Conservation (phyloP, 1,140 invertebrate species). For the Trichonephila clavata region DNA sequence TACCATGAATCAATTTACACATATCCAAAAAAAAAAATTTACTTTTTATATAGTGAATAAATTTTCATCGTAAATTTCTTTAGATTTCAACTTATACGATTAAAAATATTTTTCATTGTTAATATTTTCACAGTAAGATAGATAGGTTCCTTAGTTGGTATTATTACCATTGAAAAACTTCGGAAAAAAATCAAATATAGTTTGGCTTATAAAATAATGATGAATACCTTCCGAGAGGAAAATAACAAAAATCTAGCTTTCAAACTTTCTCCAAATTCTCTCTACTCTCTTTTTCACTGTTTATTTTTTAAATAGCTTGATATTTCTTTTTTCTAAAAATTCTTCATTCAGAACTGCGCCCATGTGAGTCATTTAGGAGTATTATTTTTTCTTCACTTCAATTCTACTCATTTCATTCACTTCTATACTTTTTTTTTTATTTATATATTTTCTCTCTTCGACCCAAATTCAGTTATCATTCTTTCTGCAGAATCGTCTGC, state of each 20-base stretch:
- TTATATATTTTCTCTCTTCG: conserved; percentile 45
- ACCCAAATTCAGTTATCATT: conserved; percentile 63
- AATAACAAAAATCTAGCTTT: background rate
- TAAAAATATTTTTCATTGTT: background rate
- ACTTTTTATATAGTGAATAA: background rate
- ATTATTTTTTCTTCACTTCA: conserved; percentile 50
- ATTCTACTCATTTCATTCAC: conserved; percentile 49
- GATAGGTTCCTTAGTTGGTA: background rate
- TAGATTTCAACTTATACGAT: background rate
- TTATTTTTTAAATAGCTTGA: background rate
- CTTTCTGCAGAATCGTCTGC: conserved; percentile 44
- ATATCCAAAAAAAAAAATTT: background rate
- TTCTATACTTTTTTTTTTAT: conserved; percentile 19
- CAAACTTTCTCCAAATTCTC: background rate
- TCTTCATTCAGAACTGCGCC: conserved; percentile 19
- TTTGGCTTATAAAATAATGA: background rate
- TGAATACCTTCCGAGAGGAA: background rate
- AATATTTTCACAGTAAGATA: background rate
- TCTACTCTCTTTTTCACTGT: background rate
- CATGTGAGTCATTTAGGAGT: conserved; percentile 48
- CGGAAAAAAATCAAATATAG: background rate
- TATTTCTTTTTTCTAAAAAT: background rate
- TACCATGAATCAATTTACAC: background rate
- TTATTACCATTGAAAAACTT: background rate
- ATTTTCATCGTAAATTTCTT: background rate